These are phyloP conservation scores for Odontesthes bonariensis DNA, from an alignment of 2,113 vertebrate species.

Conservation along the genomic window DNA sequence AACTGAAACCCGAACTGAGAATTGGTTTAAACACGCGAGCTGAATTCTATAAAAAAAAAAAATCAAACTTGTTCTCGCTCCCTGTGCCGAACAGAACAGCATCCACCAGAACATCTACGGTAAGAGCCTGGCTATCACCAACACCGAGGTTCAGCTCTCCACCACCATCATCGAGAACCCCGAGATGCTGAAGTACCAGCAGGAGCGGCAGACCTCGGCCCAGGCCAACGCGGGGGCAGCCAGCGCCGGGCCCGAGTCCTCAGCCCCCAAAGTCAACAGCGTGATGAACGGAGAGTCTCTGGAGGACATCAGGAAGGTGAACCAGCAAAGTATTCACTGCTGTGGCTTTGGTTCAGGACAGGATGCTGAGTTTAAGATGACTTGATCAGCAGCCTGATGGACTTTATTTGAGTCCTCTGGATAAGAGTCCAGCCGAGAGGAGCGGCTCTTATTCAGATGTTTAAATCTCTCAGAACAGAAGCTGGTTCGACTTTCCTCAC, in stretches of 20 bases:
- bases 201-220: constrained; percentile 84
- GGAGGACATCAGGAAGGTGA: constrained; percentile 97
- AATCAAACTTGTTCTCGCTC: background rate
- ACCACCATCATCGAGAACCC: constrained; percentile 98
- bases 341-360: no score
- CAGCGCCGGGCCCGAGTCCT: constrained; percentile 60
- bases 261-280: constrained; percentile 89
- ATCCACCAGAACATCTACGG: constrained; percentile 98
- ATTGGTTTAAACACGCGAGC: no score
- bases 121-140: constrained; percentile 95
- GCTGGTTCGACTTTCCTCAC: no score
- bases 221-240: constrained; percentile 62
- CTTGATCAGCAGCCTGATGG: no score
- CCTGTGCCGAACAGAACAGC: constrained; percentile 85
- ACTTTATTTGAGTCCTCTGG: no score
- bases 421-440: no score
- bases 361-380: no score
- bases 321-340: no score
- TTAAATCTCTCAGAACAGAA: no score
- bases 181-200: constrained; percentile 97
- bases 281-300: constrained; percentile 97
- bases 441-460: no score
- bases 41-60: no score
- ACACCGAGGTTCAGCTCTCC: constrained; percentile 91
- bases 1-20: no score